phyloP scores from a whole-genome alignment of 1,140 invertebrate species.

The Drosophila prosaltans region DNA sequence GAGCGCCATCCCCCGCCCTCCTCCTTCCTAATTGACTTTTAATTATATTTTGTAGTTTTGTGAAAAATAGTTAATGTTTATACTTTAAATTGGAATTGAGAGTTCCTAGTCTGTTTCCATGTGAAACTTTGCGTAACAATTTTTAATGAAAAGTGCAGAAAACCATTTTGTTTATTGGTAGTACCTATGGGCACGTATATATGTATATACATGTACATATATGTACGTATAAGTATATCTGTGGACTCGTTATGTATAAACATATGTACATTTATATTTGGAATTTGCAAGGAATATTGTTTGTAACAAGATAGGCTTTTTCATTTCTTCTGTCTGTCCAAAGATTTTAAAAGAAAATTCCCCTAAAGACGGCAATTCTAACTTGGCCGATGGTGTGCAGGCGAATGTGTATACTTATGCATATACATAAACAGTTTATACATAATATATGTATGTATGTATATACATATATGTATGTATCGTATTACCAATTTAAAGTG shows the following conservation, averaged over 20 bases:
- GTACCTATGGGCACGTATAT: not conserved
- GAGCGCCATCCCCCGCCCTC: not conserved
- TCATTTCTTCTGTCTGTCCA: not conserved
- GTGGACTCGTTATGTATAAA: not conserved
- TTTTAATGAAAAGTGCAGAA: constrained; percentile 50
- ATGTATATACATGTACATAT: not conserved
- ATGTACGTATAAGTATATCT: not conserved
- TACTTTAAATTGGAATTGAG: not conserved
- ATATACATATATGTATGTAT: not conserved
- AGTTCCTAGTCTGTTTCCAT: constrained; percentile 12
- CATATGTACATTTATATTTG: not conserved
- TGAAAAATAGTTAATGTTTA: not conserved
- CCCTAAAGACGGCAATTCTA: not conserved
- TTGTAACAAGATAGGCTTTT: constrained; percentile 10
- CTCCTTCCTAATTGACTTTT: not conserved
- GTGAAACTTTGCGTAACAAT: constrained; percentile 54
- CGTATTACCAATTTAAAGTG: not conserved
- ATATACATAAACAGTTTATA: not conserved
- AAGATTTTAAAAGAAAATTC: not conserved
- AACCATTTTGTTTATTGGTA: constrained; percentile 14
- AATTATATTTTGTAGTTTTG: not conserved
- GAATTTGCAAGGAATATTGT: constrained; percentile 16
- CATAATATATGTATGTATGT: not conserved
- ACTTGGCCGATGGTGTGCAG: not conserved
- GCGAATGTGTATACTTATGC: not conserved